Percentiles rank a stretch among this genome's conserved stretches.
These are phyloP conservation scores for Chloroclysta siterata DNA, from an alignment of 2,888 invertebrate species.

Conservation along the genomic window DNA sequence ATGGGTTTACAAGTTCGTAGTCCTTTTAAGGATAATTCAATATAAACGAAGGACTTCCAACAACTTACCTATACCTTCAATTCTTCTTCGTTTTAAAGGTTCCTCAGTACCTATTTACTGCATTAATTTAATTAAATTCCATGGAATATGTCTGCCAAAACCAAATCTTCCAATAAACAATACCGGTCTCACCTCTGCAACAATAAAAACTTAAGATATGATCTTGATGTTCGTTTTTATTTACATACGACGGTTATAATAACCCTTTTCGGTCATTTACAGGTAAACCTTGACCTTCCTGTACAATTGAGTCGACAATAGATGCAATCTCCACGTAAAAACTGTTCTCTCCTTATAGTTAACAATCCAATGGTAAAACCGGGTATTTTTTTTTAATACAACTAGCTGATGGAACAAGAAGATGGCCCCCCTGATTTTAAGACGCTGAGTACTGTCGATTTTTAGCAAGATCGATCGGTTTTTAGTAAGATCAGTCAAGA, in stretches of 20 bases:
- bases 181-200: not conserved
- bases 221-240: conserved; percentile 25
- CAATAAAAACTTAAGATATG: conserved; percentile 20
- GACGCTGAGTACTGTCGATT: too few species aligned
- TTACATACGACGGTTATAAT: conserved; percentile 27
- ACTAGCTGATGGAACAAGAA: too few species aligned
- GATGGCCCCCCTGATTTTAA: too few species aligned
- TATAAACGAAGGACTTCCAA: too few species aligned
- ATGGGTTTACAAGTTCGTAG: too few species aligned
- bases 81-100: too few species aligned
- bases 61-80: not conserved
- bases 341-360: not conserved
- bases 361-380: too few species aligned
- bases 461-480: too few species aligned
- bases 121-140: conserved; percentile 1
- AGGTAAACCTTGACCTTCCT: conserved; percentile 39
- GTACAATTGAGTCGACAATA: conserved; percentile 14
- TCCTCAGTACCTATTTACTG: too few species aligned
- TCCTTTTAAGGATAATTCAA: too few species aligned
- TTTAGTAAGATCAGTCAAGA: too few species aligned
- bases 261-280: conserved; percentile 27
- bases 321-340: not conserved
- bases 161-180: conserved; percentile 5
- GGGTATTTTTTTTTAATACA: too few species aligned
- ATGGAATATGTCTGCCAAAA: conserved; percentile 2